Evolutionary conservation across 2,113 vertebrate species (phyloP).

Genomic region (Neoarius graeffei): DNA sequence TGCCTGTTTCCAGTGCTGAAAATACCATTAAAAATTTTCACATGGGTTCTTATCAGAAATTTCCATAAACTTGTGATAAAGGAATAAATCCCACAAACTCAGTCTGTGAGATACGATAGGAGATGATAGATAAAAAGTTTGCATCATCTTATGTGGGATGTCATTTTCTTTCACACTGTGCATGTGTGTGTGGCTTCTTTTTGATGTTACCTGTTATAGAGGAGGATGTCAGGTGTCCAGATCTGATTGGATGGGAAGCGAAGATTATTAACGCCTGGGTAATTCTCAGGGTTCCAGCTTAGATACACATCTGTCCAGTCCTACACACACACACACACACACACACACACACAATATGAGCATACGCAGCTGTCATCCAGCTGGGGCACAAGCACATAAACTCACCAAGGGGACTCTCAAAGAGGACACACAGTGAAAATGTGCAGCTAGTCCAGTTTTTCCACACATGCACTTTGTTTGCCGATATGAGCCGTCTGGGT

Average conservation of each 20-base stretch:
- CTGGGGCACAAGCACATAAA: slow-evolving; percentile 8
- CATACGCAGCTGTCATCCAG: slow-evolving; percentile 32
- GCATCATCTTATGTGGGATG: not conserved
- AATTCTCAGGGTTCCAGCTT: slow-evolving; percentile 80
- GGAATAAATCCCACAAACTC: not conserved
- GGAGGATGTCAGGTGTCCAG: slow-evolving; percentile 89
- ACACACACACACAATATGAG: not conserved
- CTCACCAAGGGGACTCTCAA: not conserved
- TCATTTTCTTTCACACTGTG: not conserved
- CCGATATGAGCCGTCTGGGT: not conserved
- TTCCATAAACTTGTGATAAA: not conserved
- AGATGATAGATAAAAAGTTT: not conserved
- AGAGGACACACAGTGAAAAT: not conserved
- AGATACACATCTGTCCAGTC: slow-evolving; percentile 83
- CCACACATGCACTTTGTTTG: not conserved
- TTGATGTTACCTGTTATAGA: slow-evolving; percentile 84
- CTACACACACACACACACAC: slow-evolving; percentile 36
- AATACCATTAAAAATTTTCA: not conserved
- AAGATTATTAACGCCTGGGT: slow-evolving; percentile 84
- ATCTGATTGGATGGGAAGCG: slow-evolving; percentile 83
- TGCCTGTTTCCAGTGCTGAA: not conserved
- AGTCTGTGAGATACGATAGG: not conserved
- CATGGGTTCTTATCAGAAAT: not conserved
- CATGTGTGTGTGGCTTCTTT: not conserved
- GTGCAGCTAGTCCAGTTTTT: not conserved